phyloP scores from a whole-genome alignment of 2,797 vertebrate genomes.

The Urocyon cinereoargenteus region DNA sequence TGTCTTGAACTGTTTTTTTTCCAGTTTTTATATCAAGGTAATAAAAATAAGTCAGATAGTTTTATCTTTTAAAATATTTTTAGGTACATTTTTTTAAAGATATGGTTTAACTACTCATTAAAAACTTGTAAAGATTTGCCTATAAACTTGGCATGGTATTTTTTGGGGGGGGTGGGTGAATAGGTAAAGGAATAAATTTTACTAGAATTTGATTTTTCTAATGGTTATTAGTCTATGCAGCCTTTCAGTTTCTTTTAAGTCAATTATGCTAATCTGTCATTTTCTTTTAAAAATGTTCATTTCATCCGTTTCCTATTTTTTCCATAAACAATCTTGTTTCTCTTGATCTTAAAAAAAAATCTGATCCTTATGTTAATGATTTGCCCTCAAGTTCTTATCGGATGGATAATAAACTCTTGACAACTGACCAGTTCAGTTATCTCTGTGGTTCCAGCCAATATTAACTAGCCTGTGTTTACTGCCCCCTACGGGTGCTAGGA shows the following conservation, averaged over 20 bases:
- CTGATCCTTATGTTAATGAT: not conserved
- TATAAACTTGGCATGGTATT: not conserved
- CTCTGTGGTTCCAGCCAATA: not conserved
- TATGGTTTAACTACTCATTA: not conserved
- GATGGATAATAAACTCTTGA: not conserved
- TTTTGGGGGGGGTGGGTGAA: not conserved
- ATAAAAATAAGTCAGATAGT: conserved; percentile 59
- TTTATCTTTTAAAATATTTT: conserved; percentile 15
- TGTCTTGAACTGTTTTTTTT: not conserved
- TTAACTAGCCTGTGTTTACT: not conserved
- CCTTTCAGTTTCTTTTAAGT: conserved; percentile 4
- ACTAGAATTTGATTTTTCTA: conserved; percentile 39
- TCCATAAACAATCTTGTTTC: not conserved
- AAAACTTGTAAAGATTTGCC: conserved; percentile 11
- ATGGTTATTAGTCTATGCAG: not conserved
- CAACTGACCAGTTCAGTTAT: not conserved
- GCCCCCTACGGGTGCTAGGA: not conserved
- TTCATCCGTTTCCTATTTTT: conserved; percentile 18
- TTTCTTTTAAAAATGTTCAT: not conserved
- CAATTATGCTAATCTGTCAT: not conserved
- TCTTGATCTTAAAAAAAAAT: not conserved
- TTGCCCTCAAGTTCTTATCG: not conserved
- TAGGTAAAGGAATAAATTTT: not conserved
- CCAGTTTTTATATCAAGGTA: not conserved
- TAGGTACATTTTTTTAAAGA: conserved; percentile 26